Evolutionary conservation across 2,113 vertebrate genomes (phyloP).

Genomic region (Leucoraja erinaceus): DNA sequence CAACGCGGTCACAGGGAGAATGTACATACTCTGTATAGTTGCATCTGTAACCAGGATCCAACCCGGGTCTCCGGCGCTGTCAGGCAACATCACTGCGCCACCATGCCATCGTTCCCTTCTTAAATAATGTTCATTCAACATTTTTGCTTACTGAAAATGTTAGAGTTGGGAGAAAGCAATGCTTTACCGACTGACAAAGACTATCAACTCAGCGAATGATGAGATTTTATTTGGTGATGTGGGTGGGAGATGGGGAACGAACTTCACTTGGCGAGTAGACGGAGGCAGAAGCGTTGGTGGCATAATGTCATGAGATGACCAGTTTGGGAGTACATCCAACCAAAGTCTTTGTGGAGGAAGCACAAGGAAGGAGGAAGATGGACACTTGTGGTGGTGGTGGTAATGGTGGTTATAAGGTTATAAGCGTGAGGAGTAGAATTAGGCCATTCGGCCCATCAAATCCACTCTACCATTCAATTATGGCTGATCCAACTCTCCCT

Average conservation of each 20-base stretch:
- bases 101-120: neutral
- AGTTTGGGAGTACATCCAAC: neutral
- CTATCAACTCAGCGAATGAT: neutral
- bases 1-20: too few species aligned
- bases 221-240: neutral
- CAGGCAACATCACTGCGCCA: neutral
- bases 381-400: neutral
- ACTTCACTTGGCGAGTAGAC: neutral
- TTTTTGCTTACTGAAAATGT: neutral
- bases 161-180: neutral
- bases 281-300: neutral
- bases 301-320: neutral
- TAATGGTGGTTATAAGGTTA: too few species aligned
- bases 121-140: too few species aligned
- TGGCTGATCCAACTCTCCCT: too few species aligned
- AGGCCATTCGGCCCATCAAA: too few species aligned
- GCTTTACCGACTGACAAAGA: neutral
- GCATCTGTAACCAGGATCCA: too few species aligned
- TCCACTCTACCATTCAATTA: too few species aligned
- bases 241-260: neutral
- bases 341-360: neutral
- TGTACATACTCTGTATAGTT: too few species aligned
- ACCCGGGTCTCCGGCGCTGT: too few species aligned
- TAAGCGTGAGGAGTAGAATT: too few species aligned
- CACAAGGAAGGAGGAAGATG: too few species aligned